Conservation (phyloP, 1,140 invertebrate genomes). For the Lepidurus couesii region DNA sequence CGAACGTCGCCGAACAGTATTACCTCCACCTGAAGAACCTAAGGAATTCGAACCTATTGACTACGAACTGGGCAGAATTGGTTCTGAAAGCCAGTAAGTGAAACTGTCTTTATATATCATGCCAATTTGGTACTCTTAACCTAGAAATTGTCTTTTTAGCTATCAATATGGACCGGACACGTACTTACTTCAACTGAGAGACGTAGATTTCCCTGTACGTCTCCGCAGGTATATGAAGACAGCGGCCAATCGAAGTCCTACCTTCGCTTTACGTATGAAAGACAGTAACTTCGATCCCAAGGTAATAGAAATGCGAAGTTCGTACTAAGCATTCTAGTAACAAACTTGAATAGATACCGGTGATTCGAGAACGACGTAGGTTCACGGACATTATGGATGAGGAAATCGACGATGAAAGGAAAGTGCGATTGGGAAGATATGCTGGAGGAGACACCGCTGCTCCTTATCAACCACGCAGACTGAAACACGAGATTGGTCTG, state of each 20-base stretch:
- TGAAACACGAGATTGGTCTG: slow-evolving; percentile 68
- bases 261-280: slow-evolving; percentile 41
- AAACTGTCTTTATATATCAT: neutral
- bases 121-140: neutral
- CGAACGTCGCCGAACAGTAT: slow-evolving; percentile 30
- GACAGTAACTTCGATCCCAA: slow-evolving; percentile 43
- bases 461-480: slow-evolving; percentile 53
- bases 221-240: slow-evolving; percentile 88
- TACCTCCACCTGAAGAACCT: slow-evolving; percentile 51
- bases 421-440: slow-evolving; percentile 70
- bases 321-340: too few relatives aligned
- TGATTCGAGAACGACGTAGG: slow-evolving; percentile 78
- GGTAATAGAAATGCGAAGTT: neutral
- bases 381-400: slow-evolving; percentile 95
- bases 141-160: slow-evolving; percentile 48
- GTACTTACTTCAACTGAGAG: slow-evolving; percentile 82
- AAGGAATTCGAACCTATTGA: slow-evolving; percentile 62
- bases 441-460: slow-evolving; percentile 53
- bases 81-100: slow-evolving; percentile 81
- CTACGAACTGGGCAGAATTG: slow-evolving; percentile 71
- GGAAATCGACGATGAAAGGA: slow-evolving; percentile 85
- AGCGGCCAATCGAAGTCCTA: slow-evolving; percentile 65
- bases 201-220: slow-evolving; percentile 84
- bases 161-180: slow-evolving; percentile 95
- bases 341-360: slow-evolving; percentile 50